These are phyloP conservation scores for Gymnoscopelus microlampas DNA, from an alignment of 2,797 vertebrate species.

Conservation along the genomic window DNA sequence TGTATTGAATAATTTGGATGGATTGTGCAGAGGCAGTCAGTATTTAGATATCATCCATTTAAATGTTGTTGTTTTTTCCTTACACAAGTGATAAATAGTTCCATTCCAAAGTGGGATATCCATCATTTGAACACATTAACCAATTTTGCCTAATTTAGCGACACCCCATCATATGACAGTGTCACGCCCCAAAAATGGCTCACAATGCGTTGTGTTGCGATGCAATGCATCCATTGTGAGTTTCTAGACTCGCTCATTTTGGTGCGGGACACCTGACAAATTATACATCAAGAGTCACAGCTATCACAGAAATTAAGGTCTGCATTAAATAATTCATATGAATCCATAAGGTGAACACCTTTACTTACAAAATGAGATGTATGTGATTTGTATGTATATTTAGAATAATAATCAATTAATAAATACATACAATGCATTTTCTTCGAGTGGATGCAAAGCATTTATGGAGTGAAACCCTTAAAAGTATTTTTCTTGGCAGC, in stretches of 20 bases:
- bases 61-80: slow-evolving; percentile 26
- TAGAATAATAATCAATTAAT: slow-evolving; percentile 55
- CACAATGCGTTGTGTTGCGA: no score
- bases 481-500: slow-evolving; percentile 74
- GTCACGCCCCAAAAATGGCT: no score
- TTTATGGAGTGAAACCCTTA: slow-evolving; percentile 54
- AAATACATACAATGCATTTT: slow-evolving; percentile 48
- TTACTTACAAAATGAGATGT: background rate
- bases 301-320: no score
- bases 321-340: no score
- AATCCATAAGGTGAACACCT: no score
- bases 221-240: no score
- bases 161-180: no score
- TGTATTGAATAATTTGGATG: slow-evolving; percentile 15
- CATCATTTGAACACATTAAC: slow-evolving; percentile 37
- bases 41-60: slow-evolving; percentile 36
- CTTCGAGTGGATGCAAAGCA: slow-evolving; percentile 64
- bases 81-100: slow-evolving; percentile 27
- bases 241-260: no score
- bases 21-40: slow-evolving; percentile 17
- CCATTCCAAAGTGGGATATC: slow-evolving; percentile 5
- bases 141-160: slow-evolving; percentile 2
- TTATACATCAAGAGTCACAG: no score
- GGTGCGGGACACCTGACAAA: no score
- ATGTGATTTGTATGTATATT: slow-evolving; percentile 51